Conservation (phyloP, 2,888 invertebrate species). For the Ctena decussata region DNA sequence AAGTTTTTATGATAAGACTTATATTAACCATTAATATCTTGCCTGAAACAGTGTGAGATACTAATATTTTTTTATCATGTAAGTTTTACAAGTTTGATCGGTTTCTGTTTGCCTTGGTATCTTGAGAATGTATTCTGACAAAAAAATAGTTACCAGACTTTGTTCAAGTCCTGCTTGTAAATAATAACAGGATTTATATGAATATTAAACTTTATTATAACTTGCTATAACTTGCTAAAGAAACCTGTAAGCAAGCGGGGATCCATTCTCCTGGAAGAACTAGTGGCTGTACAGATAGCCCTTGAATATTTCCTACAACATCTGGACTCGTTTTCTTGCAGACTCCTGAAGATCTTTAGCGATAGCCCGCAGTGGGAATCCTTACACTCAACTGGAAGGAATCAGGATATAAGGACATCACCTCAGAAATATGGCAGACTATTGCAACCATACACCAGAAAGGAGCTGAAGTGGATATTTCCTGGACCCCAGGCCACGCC, state of each 20-base stretch:
- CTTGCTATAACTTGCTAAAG: too few relatives aligned
- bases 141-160: too few relatives aligned
- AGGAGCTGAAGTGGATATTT: background rate
- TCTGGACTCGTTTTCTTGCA: background rate
- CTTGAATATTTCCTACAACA: conserved; percentile 10
- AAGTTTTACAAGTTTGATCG: too few relatives aligned
- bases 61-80: too few relatives aligned
- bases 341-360: background rate
- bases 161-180: too few relatives aligned
- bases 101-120: too few relatives aligned
- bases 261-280: conserved; percentile 31
- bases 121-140: too few relatives aligned
- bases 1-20: too few relatives aligned
- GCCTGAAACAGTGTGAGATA: too few relatives aligned
- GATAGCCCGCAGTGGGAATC: conserved; percentile 26
- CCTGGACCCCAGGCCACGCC: background rate
- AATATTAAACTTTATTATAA: too few relatives aligned
- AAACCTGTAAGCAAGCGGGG: conserved; percentile 9
- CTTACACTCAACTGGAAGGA: conserved; percentile 15
- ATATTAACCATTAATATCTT: too few relatives aligned
- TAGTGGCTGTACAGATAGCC: conserved; percentile 30
- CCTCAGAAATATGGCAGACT: conserved; percentile 12
- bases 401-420: background rate
- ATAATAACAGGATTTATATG: too few relatives aligned
- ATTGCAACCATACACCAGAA: background rate